Percentiles rank a stretch among this genome's conserved stretches.
These are phyloP conservation scores for Pseudopleuronectes americanus DNA, from an alignment of 2,797 vertebrate species.

Conservation along the genomic window DNA sequence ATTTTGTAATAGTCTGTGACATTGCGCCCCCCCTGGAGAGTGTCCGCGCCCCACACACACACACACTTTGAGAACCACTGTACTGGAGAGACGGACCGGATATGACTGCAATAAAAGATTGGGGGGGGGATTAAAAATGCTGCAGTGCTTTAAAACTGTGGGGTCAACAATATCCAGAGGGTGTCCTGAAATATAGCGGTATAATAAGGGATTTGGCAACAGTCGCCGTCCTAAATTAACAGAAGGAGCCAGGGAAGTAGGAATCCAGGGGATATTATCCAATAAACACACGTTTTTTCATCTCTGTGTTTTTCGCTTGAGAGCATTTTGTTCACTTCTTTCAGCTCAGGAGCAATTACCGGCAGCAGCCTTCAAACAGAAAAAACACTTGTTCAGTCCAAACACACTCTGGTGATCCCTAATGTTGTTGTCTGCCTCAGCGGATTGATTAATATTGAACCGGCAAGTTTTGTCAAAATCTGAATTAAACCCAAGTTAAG, in stretches of 20 bases:
- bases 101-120: conserved; percentile 10
- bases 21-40: too few relatives aligned
- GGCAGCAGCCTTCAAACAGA: conserved; percentile 15
- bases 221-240: conserved; percentile 44
- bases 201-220: conserved; percentile 32
- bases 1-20: too few relatives aligned
- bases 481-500: neutral
- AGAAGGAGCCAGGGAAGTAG: conserved; percentile 26
- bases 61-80: too few relatives aligned
- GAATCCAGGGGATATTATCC: conserved; percentile 26
- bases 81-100: neutral
- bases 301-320: conserved; percentile 17
- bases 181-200: conserved; percentile 28
- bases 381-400: conserved; percentile 12
- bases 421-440: neutral
- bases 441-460: neutral
- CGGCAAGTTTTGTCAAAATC: neutral
- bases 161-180: conserved; percentile 56
- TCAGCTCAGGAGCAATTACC: conserved; percentile 22
- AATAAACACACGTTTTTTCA: conserved; percentile 28
- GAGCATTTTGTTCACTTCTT: conserved; percentile 10
- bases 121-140: conserved; percentile 17
- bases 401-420: conserved; percentile 8
- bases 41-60: too few relatives aligned
- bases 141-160: conserved; percentile 32